Conservation (phyloP, 1,140 invertebrate genomes). For the Goniozus legneri region DNA sequence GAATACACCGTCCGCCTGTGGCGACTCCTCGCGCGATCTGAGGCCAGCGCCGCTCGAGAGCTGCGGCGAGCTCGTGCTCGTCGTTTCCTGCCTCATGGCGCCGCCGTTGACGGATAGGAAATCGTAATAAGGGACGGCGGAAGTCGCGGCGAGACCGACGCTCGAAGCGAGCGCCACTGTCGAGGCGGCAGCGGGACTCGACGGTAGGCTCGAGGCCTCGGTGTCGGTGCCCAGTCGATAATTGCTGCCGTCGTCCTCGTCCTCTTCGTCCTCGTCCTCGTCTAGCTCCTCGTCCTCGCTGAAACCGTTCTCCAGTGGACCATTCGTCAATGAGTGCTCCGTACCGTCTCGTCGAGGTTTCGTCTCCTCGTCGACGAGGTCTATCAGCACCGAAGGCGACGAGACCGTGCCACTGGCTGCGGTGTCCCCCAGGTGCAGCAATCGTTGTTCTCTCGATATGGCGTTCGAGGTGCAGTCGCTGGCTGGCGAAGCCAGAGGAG, state of each 20-base stretch:
- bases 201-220: conserved; percentile 42
- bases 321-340: neutral
- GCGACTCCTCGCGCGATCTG: conserved; percentile 36
- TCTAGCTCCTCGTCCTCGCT: conserved; percentile 27
- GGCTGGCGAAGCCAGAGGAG: conserved; percentile 33
- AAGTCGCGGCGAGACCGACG: conserved; percentile 15
- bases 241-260: conserved; percentile 20
- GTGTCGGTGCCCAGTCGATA: conserved; percentile 30
- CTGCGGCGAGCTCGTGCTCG: conserved; percentile 47
- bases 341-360: neutral
- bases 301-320: conserved; percentile 38
- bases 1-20: conserved; percentile 42
- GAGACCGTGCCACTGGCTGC: conserved; percentile 1
- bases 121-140: conserved; percentile 39
- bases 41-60: conserved; percentile 31
- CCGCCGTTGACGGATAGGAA: conserved; percentile 46
- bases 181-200: conserved; percentile 39
- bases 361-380: conserved; percentile 10
- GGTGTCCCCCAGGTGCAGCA: neutral
- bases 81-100: conserved; percentile 45
- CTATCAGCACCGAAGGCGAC: conserved; percentile 19
- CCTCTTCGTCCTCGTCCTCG: conserved; percentile 22
- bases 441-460: conserved; percentile 9
- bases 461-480: conserved; percentile 28
- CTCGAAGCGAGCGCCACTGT: conserved; percentile 21